Evolutionary conservation across 1,140 invertebrate genomes (phyloP).

Genomic region (Papilio polytes): DNA sequence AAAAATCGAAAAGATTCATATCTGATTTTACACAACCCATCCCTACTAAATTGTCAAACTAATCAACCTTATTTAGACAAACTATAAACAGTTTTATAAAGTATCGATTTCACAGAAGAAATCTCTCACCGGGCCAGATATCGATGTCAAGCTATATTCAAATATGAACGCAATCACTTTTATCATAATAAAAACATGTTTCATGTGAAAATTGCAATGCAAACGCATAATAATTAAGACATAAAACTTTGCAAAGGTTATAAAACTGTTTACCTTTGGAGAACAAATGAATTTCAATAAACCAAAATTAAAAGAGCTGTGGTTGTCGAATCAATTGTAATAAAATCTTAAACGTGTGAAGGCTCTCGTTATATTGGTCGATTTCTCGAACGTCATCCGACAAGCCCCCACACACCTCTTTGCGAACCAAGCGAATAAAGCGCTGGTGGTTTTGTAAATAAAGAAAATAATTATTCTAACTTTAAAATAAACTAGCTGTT

Average conservation of each 20-base stretch:
- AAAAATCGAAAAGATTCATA: too few relatives aligned
- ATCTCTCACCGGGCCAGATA: too few relatives aligned
- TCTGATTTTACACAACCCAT: too few relatives aligned
- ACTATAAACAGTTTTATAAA: too few relatives aligned
- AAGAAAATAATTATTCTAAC: too few relatives aligned
- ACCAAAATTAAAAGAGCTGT: background rate
- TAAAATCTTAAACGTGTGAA: background rate
- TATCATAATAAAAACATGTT: background rate
- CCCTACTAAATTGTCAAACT: too few relatives aligned
- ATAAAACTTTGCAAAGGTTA: background rate
- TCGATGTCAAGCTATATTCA: too few relatives aligned
- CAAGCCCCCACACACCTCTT: conserved; percentile 4
- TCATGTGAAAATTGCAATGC: background rate
- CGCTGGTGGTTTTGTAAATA: background rate
- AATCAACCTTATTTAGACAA: too few relatives aligned
- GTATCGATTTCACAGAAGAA: too few relatives aligned
- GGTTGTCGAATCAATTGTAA: background rate
- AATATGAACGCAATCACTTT: too few relatives aligned
- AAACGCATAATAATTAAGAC: background rate
- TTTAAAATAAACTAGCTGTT: too few relatives aligned
- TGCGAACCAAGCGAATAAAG: background rate
- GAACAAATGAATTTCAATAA: background rate
- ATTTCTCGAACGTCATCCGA: background rate
- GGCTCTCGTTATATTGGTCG: background rate
- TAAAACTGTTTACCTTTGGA: background rate